A percentile compares a stretch with the other conserved stretches of the same genome.
phyloP scores from a whole-genome alignment of 2,113 vertebrate species.

The Hymenochirus boettgeri region DNA sequence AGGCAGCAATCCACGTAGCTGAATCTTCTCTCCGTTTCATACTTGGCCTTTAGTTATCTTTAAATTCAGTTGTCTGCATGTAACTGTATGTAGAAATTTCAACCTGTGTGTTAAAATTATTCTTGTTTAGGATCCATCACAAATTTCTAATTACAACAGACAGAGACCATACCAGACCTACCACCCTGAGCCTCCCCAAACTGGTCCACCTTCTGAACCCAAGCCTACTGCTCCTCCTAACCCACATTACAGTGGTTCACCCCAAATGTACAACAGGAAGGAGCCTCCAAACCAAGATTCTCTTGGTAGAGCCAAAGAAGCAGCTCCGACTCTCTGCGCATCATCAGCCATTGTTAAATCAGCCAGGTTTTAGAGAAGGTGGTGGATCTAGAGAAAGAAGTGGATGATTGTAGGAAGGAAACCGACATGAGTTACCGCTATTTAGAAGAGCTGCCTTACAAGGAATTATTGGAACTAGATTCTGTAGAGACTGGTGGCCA shows the following conservation, averaged over 20 bases:
- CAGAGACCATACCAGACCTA: conserved; percentile 46
- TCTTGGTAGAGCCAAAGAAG: conserved; percentile 22
- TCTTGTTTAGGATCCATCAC: conserved; percentile 55
- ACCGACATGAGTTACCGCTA: conserved; percentile 86
- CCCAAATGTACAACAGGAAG: conserved; percentile 61
- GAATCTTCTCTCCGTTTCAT: too few relatives aligned
- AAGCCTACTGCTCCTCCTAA: conserved; percentile 35
- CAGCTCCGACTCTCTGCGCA: conserved; percentile 43
- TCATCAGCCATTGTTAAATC: conserved; percentile 77
- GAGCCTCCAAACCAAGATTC: conserved; percentile 37
- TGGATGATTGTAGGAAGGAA: conserved; percentile 90
- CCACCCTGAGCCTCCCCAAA: conserved; percentile 45
- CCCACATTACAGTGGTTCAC: conserved; percentile 70
- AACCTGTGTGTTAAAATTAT: too few relatives aligned
- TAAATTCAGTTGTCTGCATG: too few relatives aligned
- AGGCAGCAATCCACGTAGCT: too few relatives aligned
- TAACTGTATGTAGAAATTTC: too few relatives aligned
- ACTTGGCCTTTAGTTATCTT: too few relatives aligned
- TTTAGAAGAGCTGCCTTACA: conserved; percentile 94
- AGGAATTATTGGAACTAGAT: conserved; percentile 91
- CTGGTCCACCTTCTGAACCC: conserved; percentile 25
- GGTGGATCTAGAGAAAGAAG: conserved; percentile 82
- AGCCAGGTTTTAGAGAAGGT: conserved; percentile 75
- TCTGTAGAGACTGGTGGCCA: conserved; percentile 91
- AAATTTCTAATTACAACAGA: conserved; percentile 53